These are phyloP conservation scores for Dromius quadrimaculatus DNA, from an alignment of 2,888 invertebrate species.

Conservation along the genomic window DNA sequence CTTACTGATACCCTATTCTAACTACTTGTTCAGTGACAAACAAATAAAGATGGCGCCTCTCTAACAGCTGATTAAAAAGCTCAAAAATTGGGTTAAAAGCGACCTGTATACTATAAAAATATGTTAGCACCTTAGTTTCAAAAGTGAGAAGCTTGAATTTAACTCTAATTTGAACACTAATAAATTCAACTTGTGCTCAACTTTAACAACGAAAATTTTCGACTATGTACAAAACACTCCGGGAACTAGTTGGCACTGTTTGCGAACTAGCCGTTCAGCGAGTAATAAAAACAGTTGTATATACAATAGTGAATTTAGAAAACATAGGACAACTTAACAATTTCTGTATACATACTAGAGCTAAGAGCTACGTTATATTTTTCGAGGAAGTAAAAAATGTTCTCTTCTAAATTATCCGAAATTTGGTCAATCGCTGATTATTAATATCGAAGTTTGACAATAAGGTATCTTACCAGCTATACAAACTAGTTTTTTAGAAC, in stretches of 20 bases:
- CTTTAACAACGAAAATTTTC: slow-evolving; percentile 13
- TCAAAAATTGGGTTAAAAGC: background rate
- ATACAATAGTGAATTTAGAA: slow-evolving; percentile 39
- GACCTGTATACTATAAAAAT: slow-evolving; percentile 45
- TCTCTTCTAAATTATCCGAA: slow-evolving; percentile 4
- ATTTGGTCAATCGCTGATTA: too few relatives aligned
- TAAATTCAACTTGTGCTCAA: slow-evolving; percentile 16
- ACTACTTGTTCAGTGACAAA: too few relatives aligned
- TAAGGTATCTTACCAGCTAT: too few relatives aligned
- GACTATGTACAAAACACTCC: slow-evolving; percentile 32
- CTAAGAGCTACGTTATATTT: slow-evolving; percentile 12
- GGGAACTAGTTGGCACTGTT: slow-evolving; percentile 9
- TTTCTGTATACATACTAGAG: slow-evolving; percentile 32
- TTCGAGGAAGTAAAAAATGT: slow-evolving; percentile 12
- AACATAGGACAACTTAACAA: slow-evolving; percentile 7
- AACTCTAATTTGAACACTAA: slow-evolving; percentile 31
- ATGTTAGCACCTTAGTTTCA: slow-evolving; percentile 51
- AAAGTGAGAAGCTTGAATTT: slow-evolving; percentile 38
- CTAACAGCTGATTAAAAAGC: slow-evolving; percentile 9
- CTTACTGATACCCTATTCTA: too few relatives aligned
- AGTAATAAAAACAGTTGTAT: slow-evolving; percentile 28
- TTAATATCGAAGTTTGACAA: too few relatives aligned
- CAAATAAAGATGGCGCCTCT: too few relatives aligned
- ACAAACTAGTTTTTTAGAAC: too few relatives aligned
- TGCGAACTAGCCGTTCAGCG: slow-evolving; percentile 14